Conservation (phyloP, 1,140 invertebrate species). For the Tyrophagus putrescentiae region DNA sequence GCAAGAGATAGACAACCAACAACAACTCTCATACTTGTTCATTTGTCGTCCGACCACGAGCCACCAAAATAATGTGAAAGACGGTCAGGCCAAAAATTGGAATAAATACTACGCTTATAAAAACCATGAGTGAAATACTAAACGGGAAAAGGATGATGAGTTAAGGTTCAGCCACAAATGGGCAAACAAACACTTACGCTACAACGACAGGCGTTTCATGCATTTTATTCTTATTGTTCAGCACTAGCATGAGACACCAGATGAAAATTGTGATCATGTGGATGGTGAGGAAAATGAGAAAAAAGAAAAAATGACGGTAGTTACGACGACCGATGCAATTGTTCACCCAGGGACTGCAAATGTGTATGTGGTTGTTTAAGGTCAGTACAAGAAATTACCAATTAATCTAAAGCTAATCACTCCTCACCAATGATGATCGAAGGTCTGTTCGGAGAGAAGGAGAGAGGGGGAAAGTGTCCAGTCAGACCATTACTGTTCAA, state of each 20-base stretch:
- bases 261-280: conserved; percentile 95
- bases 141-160: conserved; percentile 9
- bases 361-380: background rate
- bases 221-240: conserved; percentile 60
- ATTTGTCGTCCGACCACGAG: conserved; percentile 96
- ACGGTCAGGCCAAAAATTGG: conserved; percentile 93
- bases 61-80: conserved; percentile 92
- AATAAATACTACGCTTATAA: conserved; percentile 77
- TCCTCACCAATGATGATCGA: conserved; percentile 94
- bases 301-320: conserved; percentile 97
- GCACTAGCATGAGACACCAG: conserved; percentile 75
- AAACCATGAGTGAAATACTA: conserved; percentile 57
- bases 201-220: conserved; percentile 66
- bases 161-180: conserved; percentile 4
- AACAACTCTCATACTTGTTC: conserved; percentile 53
- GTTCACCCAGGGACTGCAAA: conserved; percentile 99
- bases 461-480: conserved; percentile 23
- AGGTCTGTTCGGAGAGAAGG: conserved; percentile 60
- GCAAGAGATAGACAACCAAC: background rate
- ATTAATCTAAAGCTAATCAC: background rate
- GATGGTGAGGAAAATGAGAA: conserved; percentile 82
- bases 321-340: conserved; percentile 98
- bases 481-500: conserved; percentile 9
- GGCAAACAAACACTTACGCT: conserved; percentile 46
- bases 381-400: background rate